Evolutionary conservation across 1,140 invertebrate species (phyloP).

Genomic region (Globodera rostochiensis): DNA sequence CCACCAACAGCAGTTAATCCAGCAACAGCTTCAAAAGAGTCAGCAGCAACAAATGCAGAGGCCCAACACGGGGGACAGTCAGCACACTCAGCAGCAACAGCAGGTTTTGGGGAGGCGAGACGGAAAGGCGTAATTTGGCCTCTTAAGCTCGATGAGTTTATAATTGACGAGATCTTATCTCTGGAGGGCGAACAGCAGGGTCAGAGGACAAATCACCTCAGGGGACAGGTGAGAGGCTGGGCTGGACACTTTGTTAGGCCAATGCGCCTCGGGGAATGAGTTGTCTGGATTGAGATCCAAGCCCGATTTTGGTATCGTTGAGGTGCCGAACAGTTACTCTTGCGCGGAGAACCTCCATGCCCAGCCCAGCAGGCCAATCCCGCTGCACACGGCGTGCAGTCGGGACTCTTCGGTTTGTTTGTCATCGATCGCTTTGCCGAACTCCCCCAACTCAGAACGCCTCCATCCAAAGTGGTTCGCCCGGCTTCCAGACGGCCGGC

Average conservation of each 20-base stretch:
- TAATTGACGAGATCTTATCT: constrained; percentile 62
- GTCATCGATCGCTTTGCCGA: not conserved
- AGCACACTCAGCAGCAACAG: constrained; percentile 6
- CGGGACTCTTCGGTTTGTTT: constrained; percentile 30
- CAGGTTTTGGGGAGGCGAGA: not conserved
- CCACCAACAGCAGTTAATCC: not conserved
- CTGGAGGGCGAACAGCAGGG: constrained; percentile 58
- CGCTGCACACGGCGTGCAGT: constrained; percentile 26
- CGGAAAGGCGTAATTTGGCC: not conserved
- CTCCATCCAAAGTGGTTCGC: constrained; percentile 34
- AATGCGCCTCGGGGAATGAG: not conserved
- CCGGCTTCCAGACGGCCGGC: constrained; percentile 21
- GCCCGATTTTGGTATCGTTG: constrained; percentile 6
- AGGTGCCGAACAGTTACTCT: constrained; percentile 47
- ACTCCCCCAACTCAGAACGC: constrained; percentile 16
- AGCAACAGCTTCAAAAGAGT: not conserved
- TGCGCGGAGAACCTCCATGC: constrained; percentile 46
- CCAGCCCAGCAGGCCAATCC: constrained; percentile 33
- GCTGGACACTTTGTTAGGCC: too few relatives aligned
- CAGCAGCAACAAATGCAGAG: constrained; percentile 2
- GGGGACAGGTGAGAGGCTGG: not conserved
- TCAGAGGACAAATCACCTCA: not conserved
- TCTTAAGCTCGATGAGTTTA: constrained; percentile 58
- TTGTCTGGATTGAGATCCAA: not conserved
- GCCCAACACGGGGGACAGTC: not conserved